Base-by-base conservation (phyloP, 1,140 invertebrate genomes). In the Macrotrachela quadricornifera region DNA sequence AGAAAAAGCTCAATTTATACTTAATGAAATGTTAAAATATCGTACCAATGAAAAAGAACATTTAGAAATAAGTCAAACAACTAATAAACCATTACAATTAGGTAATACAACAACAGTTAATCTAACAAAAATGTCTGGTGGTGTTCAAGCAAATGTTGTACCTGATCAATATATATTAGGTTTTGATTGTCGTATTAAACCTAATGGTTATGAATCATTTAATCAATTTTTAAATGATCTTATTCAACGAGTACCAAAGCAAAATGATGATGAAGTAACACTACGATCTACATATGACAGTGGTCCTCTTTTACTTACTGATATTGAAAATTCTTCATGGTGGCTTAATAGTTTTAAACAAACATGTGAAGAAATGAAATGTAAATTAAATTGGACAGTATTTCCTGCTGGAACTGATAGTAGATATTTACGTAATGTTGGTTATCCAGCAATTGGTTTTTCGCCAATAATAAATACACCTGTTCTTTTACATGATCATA, bases 31-130 rank as follows among this genome's bases (percentile, higher is more conserved):
- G 21, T 30, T 30, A 30, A 2, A 30, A 30, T 30, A 4, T 30
- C 21, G 21, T 30, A 8, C 21, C 8, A 30, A 30, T 30, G 21
- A 30, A 30, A 30, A 30, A 30, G 21, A 30, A 30, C 21, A 8
- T 30, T 30, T 30, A 30, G 21, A 30, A 30, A 30, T 4, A 4
- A 30, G 21, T 30, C 21, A 30, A 30, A 30, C 21, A 4, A 30
- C 21, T 30, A 8, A 30, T 30, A 30, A 30, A 30, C 21, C 21
- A 30, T 8, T 30, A 4, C 21, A 30, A 30, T 30, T 86, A 40
- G 84, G 85, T 9, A 82, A 88, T 71, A 82, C 91, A 1, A 85
- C 82, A 0, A 80, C 83, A 3, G 68, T 90, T 0, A 94, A 94
- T 72, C 70, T 91, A 50, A 92, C 84, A 0, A 77, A 78, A 64